These are phyloP conservation scores for Caprella mutica DNA, from an alignment of 2,888 invertebrate species.

Conservation along the genomic window DNA sequence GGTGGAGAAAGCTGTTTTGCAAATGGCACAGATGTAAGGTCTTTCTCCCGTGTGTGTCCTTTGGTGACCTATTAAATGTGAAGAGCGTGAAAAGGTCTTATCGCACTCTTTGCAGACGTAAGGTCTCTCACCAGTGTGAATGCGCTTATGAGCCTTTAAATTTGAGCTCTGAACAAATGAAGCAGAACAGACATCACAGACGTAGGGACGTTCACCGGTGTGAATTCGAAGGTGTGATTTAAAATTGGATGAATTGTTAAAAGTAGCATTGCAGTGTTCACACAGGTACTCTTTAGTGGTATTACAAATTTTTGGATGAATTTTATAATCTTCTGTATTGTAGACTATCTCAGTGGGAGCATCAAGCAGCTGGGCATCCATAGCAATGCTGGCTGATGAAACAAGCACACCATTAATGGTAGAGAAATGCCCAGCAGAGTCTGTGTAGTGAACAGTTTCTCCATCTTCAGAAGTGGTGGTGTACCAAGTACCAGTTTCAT, in stretches of 20 bases:
- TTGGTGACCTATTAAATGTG: slow-evolving; percentile 31
- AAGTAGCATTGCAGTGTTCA: slow-evolving; percentile 29
- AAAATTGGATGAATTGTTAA: slow-evolving; percentile 31
- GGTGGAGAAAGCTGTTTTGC: slow-evolving; percentile 27
- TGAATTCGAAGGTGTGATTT: slow-evolving; percentile 31
- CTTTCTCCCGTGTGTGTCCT: slow-evolving; percentile 32
- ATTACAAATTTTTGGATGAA: no score
- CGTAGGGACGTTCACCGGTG: slow-evolving; percentile 31
- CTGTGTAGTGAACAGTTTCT: no score
- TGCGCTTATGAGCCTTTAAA: slow-evolving; percentile 29
- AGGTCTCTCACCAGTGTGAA: slow-evolving; percentile 32
- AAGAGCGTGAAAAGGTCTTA: slow-evolving; percentile 30
- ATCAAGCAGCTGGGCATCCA: no score
- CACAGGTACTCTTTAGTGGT: slow-evolving; percentile 17
- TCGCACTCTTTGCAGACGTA: slow-evolving; percentile 31
- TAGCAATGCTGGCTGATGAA: no score
- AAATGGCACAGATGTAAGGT: slow-evolving; percentile 32
- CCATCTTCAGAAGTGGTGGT: no score
- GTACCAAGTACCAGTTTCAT: no score
- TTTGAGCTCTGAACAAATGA: slow-evolving; percentile 33
- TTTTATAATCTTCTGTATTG: no score
- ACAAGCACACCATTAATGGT: no score
- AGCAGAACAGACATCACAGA: slow-evolving; percentile 29
- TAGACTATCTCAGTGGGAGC: no score
- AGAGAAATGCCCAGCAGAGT: no score